Evolutionary conservation across 1,140 invertebrate genomes (phyloP), one percentile per base, ranked within the genome.

Genomic region (Ostrea denselamellosa): DNA sequence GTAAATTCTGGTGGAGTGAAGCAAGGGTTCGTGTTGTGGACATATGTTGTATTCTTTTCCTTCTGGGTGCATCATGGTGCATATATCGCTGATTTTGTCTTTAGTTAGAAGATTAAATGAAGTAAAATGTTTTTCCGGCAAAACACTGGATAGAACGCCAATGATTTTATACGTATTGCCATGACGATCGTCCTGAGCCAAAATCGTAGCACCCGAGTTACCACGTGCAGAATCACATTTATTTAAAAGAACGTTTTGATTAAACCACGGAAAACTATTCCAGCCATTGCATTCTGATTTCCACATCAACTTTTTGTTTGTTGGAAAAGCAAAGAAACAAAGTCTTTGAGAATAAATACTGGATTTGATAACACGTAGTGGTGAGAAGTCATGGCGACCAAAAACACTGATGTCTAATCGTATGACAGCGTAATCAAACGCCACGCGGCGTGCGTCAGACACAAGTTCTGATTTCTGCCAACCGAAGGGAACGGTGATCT

Each of bases 401-500:
- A 89, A 85, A 5, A 92, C 92, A 0, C 88, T 83, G 14, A 88
- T 86, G 56, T 83, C 91, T 1, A 93, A 88, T 71, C 88, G 86
- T 9, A 93, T 89, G 52, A 93, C 86, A 52, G 93, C 93, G 83
- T 93, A 93, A 89, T 93, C 93, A 77, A 87, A 92, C 12, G 89
- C 86, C 0, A 90, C 77, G 19, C 90, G 83, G 14, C 68, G 62
- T 14, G 71, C 85, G 3, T 85, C 83, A 14, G 86, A 52, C 3
- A 87, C 54, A 22, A 68, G 77, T n/a, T 85, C 28, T 14, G 85
- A 9, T 86, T 88, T 58, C 28, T 90, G 83, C 93, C 93, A 93
- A 17, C 87, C 77, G 25, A 85, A 87, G 0, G 93, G 93, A 2
- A 93, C 89, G 52, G 86, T 90, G 28, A 93, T 91, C 82, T 91